Evolutionary conservation across 1,140 invertebrate genomes (phyloP).

Genomic region (Adoxophyes honmai): DNA sequence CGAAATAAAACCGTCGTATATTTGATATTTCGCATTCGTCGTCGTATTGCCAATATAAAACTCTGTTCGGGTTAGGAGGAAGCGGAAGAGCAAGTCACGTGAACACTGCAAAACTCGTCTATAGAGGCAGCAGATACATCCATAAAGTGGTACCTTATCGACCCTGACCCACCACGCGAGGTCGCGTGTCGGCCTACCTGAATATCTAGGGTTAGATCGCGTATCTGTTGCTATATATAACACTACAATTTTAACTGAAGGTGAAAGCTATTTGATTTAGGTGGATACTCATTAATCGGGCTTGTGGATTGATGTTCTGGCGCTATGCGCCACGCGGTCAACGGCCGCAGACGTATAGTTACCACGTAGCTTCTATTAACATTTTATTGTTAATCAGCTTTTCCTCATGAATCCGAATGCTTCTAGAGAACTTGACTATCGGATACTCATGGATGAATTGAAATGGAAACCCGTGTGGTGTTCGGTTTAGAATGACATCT

Average conservation of each 20-base stretch:
- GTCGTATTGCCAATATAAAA: background rate
- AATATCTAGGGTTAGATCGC: slow-evolving; percentile 32
- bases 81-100: slow-evolving; percentile 8
- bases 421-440: too few species aligned
- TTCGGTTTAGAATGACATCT: too few species aligned
- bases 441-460: too few species aligned
- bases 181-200: slow-evolving; percentile 35
- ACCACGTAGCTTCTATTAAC: too few species aligned
- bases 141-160: slow-evolving; percentile 19
- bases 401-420: too few species aligned
- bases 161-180: slow-evolving; percentile 48
- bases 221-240: slow-evolving; percentile 22
- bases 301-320: slow-evolving; percentile 1
- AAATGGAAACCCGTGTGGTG: too few species aligned
- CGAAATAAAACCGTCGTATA: too few species aligned
- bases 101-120: slow-evolving; percentile 28
- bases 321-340: background rate
- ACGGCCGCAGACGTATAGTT: too few species aligned
- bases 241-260: slow-evolving; percentile 14
- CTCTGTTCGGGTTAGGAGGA: background rate
- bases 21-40: background rate
- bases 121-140: slow-evolving; percentile 16
- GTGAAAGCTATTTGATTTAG: slow-evolving; percentile 9
- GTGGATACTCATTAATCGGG: background rate
- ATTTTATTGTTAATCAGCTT: too few species aligned